Evolutionary conservation across 2,113 vertebrate species (phyloP).

Genomic region (Pelusios castaneus): DNA sequence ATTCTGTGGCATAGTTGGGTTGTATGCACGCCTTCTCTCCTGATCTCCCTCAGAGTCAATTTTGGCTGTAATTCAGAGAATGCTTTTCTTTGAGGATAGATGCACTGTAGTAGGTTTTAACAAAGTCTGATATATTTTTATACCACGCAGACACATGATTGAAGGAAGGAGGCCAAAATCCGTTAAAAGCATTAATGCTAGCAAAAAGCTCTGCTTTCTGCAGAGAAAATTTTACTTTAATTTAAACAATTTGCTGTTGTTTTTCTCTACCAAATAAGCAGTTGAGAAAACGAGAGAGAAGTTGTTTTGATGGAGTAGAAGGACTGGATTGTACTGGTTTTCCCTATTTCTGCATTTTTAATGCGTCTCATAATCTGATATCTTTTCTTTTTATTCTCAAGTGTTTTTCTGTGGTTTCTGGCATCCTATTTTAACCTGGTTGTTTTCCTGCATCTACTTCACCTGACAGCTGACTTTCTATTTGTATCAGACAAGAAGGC

Average conservation of each 20-base stretch:
- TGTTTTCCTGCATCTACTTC: background rate
- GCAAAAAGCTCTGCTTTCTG: background rate
- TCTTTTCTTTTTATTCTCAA: background rate
- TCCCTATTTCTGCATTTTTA: background rate
- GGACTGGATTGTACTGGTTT: background rate
- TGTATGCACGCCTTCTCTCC: background rate
- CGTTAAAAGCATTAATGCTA: background rate
- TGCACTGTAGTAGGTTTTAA: background rate
- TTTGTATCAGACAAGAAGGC: background rate
- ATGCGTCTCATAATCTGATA: accelerated
- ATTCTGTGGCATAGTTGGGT: background rate
- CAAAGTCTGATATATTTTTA: background rate
- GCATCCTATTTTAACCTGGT: background rate
- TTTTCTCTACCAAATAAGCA: accelerated
- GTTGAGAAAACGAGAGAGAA: background rate
- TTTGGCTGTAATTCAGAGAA: background rate
- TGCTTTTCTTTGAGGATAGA: background rate
- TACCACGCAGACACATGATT: background rate
- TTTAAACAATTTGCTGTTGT: background rate
- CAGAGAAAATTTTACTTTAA: background rate
- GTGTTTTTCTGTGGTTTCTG: background rate
- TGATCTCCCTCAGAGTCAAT: background rate
- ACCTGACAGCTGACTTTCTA: background rate
- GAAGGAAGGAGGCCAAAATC: background rate
- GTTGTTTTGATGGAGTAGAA: background rate